Conservation (phyloP, 2,888 invertebrate genomes). For the Zelleria hepariella region DNA sequence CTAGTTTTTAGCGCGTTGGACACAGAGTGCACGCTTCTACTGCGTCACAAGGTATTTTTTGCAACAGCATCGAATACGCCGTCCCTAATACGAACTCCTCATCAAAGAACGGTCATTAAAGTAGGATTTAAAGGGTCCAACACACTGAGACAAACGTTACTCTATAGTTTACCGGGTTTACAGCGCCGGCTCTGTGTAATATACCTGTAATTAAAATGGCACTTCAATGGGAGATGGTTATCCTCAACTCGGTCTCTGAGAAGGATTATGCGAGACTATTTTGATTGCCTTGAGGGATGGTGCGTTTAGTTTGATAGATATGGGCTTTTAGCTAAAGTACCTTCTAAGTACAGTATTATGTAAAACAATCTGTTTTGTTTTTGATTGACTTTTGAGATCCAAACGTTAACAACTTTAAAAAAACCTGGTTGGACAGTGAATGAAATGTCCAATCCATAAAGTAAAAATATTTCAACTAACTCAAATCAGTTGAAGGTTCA, state of each 20-base stretch:
- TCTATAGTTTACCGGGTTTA: slow-evolving; percentile 17
- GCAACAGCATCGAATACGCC: slow-evolving; percentile 18
- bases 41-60: too few species aligned
- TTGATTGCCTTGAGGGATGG: neutral
- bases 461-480: too few species aligned
- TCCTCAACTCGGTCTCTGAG: neutral
- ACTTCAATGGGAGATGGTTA: slow-evolving; percentile 32
- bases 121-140: slow-evolving; percentile 68
- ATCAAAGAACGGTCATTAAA: slow-evolving; percentile 59
- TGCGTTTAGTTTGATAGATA: neutral
- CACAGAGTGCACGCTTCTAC: too few species aligned
- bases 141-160: slow-evolving; percentile 60
- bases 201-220: slow-evolving; percentile 50
- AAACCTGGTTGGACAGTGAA: too few species aligned
- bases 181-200: slow-evolving; percentile 16
- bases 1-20: too few species aligned
- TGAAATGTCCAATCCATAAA: too few species aligned
- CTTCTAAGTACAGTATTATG: neutral
- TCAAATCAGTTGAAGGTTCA: too few species aligned
- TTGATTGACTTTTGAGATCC: too few species aligned
- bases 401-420: too few species aligned
- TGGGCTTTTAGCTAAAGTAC: neutral
- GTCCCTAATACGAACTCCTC: slow-evolving; percentile 19
- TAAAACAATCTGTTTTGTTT: too few species aligned
- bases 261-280: neutral